Evolutionary conservation across 2,797 vertebrate species (phyloP).

Genomic region (Danio tinwini): DNA sequence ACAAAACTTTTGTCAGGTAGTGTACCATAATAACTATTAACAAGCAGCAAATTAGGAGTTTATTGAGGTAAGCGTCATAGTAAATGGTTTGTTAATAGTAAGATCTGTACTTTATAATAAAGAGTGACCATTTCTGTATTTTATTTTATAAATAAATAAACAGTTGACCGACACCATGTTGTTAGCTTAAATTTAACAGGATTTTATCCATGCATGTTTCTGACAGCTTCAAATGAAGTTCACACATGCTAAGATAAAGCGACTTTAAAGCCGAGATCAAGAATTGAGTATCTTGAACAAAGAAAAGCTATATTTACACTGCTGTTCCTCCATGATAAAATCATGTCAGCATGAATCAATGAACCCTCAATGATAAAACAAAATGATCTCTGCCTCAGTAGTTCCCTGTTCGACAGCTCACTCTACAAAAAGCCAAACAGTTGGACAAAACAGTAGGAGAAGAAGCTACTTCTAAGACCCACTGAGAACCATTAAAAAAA

Average conservation of each 20-base stretch:
- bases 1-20: too few species aligned
- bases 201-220: neutral
- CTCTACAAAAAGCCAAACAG: neutral
- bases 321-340: slow-evolving; percentile 14
- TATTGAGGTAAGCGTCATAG: too few species aligned
- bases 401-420: slow-evolving; percentile 2
- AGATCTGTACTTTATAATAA: too few species aligned
- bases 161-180: too few species aligned
- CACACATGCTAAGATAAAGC: slow-evolving; percentile 20
- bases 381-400: neutral
- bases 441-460: neutral
- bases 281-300: neutral
- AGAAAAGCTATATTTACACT: neutral
- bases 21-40: too few species aligned
- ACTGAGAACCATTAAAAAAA: slow-evolving; percentile 48
- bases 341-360: slow-evolving; percentile 35
- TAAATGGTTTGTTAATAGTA: too few species aligned
- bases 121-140: too few species aligned
- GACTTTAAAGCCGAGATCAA: slow-evolving; percentile 11
- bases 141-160: too few species aligned
- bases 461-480: slow-evolving; percentile 30
- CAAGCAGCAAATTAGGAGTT: too few species aligned
- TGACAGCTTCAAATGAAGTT: slow-evolving; percentile 30
- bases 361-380: neutral
- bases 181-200: neutral